Base-by-base conservation (phyloP, 2,113 vertebrate genomes). In the Sprattus sprattus region DNA sequence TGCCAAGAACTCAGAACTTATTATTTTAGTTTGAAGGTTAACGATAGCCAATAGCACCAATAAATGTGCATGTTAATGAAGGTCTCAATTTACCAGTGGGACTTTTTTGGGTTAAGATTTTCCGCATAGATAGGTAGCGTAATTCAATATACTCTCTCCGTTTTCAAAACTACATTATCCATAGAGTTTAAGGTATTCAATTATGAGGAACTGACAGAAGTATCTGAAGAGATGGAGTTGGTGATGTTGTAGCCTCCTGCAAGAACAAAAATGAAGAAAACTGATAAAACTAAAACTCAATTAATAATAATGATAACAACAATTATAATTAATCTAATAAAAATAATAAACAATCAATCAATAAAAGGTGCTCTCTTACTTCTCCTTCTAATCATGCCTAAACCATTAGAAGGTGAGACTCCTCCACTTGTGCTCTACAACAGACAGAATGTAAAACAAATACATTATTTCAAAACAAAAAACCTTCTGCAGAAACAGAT, bases 351-450 rank as follows among this genome's bases (percentile, higher is more conserved):
- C 0, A 81, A 10, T 7, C 18, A 15, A 50, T 82, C 16, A 25
- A 8, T 20, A 47, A 86, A 46, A 20, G 18, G 84, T 11, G 57
- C 22, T 20, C 18, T 86, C 89, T 83, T 89, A 91, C 92, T 0
- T 88, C 82, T 89, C 81, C 85, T 89, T 85, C 88, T 67, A 49
- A 92, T 11, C 86, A 88, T 67, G 39, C 82, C 86, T 0, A 64
- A 4, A 82, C 64, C 88, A 82, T 60, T 85, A 0, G 60, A 28
- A 47, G 84, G 86, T 3, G 88, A 89, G 82, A 52, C 2, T 0
- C 90, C 89, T 39, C 16, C 83, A 82, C 88, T 90, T 83, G 91
- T 91, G 54, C 85, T 90, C 92, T 93, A 60, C 7, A 45, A 32
- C 2, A 60, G 20, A 60, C 54, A 60, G 54, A 22, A 32, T 39